A percentile compares a stretch with the other conserved stretches of the same genome.
phyloP scores from a whole-genome alignment of 2,797 vertebrate species.

The Orientallactaga sibirica region DNA sequence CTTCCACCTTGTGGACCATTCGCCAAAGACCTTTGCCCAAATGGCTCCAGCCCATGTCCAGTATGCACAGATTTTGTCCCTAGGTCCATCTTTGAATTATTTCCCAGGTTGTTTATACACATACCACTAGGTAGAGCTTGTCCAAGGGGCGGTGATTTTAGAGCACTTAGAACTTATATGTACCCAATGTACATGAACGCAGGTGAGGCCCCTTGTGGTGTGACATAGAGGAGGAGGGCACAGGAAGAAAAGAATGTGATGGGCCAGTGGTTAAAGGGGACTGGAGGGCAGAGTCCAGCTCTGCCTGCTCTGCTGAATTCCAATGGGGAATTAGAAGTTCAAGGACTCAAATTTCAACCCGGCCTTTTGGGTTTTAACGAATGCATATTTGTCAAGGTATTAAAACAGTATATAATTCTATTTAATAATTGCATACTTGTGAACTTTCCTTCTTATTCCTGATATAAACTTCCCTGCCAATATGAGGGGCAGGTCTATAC shows the following conservation, averaged over 20 bases:
- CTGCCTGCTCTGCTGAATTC: not conserved
- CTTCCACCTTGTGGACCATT: not conserved
- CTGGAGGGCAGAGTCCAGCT: not conserved
- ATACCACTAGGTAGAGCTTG: not conserved
- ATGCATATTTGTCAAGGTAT: not conserved
- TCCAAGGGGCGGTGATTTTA: not conserved
- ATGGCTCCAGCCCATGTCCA: not conserved
- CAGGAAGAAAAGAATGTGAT: not conserved
- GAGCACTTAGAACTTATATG: not conserved
- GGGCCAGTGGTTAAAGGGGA: not conserved
- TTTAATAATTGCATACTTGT: not conserved
- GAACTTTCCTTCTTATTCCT: not conserved
- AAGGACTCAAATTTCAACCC: conserved; percentile 27
- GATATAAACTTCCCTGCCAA: not conserved
- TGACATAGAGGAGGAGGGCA: not conserved
- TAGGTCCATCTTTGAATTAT: not conserved
- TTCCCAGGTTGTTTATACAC: no score
- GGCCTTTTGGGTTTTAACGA: not conserved
- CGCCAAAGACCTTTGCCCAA: not conserved
- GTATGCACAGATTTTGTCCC: not conserved
- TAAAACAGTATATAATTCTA: not conserved
- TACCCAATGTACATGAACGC: not conserved
- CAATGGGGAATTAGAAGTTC: not conserved
- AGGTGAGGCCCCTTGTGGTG: not conserved
- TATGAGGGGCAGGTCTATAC: not conserved